Base-by-base conservation (phyloP, 2,888 invertebrate genomes). In the Trisateles emortualis region DNA sequence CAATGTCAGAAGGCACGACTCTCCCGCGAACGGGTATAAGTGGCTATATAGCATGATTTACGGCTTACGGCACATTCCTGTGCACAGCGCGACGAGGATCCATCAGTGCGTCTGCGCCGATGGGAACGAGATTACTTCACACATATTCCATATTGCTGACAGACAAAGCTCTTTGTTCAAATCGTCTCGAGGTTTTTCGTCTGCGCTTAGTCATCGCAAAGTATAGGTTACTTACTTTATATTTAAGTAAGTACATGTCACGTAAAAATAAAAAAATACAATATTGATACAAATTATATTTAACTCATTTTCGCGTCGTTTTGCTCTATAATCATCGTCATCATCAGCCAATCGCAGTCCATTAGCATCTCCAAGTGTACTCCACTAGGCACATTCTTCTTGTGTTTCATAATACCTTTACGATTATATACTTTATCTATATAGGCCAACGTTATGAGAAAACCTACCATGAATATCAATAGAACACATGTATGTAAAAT, bases 61-160 rank as follows among this genome's bases (percentile, higher is more conserved):
- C 81, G 83, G 74, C 79, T 89, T 90, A 91, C 81, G 83, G 74
- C 79, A 79, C 88, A 90, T 90, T 89, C 90, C 88, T 84, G 77
- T 65, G 77, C 78, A 72, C 74, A 77, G 77, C 77, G 65, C 70
- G 71, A 67, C 68, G 68, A 75, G 68, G 68, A 75, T 78, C 72
- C 67, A 69, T 70, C 74, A 72, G 69, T 76, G 79, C 75, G 80
- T 74, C 72, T 73, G 73, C 74, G 56, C 53, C 77, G 72, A 75
- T 86, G 86, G 84, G 87, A 88, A 87, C 79, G 61, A 83, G 80
- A 88, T 89, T 86, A 84, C 81, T 83, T 81, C 84, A 75, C 78
- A 80, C 80, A 81, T 76, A 78, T 78, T 78, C 71, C 72, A 26
- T 29, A 68, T 74, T 72, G 82, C 78, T 82, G 85, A 87, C 82